Evolutionary conservation across 2,797 vertebrate species (phyloP).

Genomic region (Tympanoctomys barrerae): DNA sequence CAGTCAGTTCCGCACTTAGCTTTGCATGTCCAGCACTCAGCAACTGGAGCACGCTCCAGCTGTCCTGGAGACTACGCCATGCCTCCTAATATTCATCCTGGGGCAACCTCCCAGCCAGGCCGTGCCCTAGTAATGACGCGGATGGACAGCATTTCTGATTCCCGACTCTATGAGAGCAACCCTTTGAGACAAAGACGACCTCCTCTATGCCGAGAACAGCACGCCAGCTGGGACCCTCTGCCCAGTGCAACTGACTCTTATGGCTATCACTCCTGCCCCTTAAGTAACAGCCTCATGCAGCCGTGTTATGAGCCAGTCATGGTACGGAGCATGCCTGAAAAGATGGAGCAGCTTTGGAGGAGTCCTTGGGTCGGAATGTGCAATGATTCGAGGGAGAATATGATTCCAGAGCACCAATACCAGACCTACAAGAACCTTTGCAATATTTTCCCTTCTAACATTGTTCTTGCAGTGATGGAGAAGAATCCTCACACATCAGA

Average conservation of each 20-base stretch:
- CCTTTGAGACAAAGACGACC: constrained; percentile 95
- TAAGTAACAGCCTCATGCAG: constrained; percentile 96
- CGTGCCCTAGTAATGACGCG: constrained; percentile 98
- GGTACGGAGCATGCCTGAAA: constrained; percentile 99
- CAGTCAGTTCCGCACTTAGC: constrained; percentile 94
- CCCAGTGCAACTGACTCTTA: constrained; percentile 94
- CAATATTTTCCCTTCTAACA: constrained; percentile 97
- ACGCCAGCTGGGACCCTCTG: constrained; percentile 98
- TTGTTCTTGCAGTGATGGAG: constrained; percentile 99
- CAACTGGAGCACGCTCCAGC: constrained; percentile 94
- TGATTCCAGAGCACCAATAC: constrained; percentile 97
- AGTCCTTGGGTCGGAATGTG: constrained; percentile 95
- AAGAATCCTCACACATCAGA: constrained; percentile 98
- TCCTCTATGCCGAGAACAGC: constrained; percentile 98
- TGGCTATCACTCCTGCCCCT: constrained; percentile 94
- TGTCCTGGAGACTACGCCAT: constrained; percentile 97
- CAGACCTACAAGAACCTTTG: constrained; percentile 99
- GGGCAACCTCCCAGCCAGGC: constrained; percentile 92
- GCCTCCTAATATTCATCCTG: constrained; percentile 93
- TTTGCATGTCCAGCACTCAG: constrained; percentile 93
- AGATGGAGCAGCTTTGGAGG: constrained; percentile 99
- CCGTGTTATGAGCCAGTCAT: constrained; percentile 98
- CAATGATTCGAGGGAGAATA: constrained; percentile 93
- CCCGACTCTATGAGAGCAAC: constrained; percentile 97
- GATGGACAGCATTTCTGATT: constrained; percentile 99